A percentile compares a stretch with the other conserved stretches of the same genome.
Conservation (phyloP, 2,888 invertebrate genomes). For the Invenusta paracnida region DNA sequence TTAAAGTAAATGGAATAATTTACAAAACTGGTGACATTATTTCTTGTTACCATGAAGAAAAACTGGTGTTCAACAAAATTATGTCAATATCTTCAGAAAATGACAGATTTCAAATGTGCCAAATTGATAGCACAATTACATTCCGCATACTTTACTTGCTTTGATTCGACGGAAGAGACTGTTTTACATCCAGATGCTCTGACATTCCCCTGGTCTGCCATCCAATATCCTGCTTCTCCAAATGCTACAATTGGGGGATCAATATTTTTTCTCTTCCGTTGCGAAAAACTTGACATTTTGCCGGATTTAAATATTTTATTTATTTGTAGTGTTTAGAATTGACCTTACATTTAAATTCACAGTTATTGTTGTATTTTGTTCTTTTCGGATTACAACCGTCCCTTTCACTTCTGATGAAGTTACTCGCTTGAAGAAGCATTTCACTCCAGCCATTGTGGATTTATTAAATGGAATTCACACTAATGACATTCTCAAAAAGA, state of each 20-base stretch:
- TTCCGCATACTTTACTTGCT: not conserved
- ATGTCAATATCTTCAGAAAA: not conserved
- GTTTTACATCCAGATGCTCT: not conserved
- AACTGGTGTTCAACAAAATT: not conserved
- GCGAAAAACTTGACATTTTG: no score
- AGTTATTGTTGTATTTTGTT: no score
- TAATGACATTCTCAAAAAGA: not conserved
- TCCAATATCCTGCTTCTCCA: not conserved
- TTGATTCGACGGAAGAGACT: not conserved
- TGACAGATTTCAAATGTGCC: not conserved
- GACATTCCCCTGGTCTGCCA: not conserved
- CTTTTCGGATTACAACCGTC: not conserved
- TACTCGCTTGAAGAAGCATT: not conserved
- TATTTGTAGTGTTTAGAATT: no score
- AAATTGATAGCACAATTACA: not conserved
- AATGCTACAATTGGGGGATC: no score
- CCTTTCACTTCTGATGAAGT: not conserved
- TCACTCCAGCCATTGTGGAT: not conserved
- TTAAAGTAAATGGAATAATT: not conserved
- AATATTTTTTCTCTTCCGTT: not conserved
- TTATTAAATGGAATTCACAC: no score
- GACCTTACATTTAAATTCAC: no score
- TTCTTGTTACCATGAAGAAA: not conserved
- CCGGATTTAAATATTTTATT: no score
- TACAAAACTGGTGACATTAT: conserved; percentile 19